Percentiles rank a stretch among this genome's conserved stretches.
These are phyloP conservation scores for Hippocampus guttulatus DNA, from an alignment of 2,113 vertebrate species.

Conservation along the genomic window DNA sequence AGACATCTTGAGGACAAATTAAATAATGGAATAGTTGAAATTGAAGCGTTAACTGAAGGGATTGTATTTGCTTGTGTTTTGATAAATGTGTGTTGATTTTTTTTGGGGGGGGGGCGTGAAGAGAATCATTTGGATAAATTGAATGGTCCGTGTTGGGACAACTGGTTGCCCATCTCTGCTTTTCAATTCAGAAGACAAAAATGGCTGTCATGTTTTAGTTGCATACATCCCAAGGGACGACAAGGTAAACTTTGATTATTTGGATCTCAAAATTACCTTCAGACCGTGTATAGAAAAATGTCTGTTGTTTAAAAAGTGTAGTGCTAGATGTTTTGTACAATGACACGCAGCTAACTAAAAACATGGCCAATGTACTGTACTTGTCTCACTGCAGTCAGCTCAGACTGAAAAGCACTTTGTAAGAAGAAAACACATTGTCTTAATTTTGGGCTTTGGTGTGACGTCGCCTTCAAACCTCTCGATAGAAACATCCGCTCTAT, in stretches of 20 bases:
- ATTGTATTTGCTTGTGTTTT: too few species aligned
- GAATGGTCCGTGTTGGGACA: not conserved
- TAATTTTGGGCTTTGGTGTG: conserved; percentile 29
- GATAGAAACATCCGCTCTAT: conserved; percentile 49
- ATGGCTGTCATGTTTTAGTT: conserved; percentile 40
- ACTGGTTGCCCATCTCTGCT: not conserved
- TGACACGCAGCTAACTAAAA: conserved; percentile 46
- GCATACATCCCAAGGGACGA: conserved; percentile 34
- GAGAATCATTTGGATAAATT: not conserved
- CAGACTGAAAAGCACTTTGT: conserved; percentile 65
- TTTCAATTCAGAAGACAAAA: conserved; percentile 15
- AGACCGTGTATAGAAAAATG: conserved; percentile 48
- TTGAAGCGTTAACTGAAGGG: too few species aligned
- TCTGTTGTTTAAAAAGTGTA: conserved; percentile 42
- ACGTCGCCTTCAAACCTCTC: conserved; percentile 48
- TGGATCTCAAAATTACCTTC: conserved; percentile 40
- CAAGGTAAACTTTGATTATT: conserved; percentile 49
- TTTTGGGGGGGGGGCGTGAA: not conserved
- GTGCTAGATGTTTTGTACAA: conserved; percentile 52
- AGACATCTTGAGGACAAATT: too few species aligned
- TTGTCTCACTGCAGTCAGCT: conserved; percentile 58
- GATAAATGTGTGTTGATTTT: too few species aligned
- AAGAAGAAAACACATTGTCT: conserved; percentile 57
- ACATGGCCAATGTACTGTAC: conserved; percentile 66
- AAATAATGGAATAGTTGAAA: too few species aligned